phyloP scores from a whole-genome alignment of 1,140 invertebrate species.

The Drosophila chauvacae region DNA sequence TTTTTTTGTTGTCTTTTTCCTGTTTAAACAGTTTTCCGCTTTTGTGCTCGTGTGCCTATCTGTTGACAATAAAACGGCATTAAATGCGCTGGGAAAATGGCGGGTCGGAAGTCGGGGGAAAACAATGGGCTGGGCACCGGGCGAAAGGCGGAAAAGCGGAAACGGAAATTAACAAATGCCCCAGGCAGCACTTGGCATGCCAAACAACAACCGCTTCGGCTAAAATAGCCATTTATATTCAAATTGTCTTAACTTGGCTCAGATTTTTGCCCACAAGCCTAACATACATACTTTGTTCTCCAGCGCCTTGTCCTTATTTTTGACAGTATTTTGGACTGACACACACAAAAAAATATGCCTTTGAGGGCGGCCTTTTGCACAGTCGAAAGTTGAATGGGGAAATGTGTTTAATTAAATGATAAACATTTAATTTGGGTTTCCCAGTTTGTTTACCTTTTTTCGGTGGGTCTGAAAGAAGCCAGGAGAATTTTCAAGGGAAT shows the following conservation, averaged over 20 bases:
- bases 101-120: slow-evolving; percentile 36
- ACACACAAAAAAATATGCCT: slow-evolving; percentile 17
- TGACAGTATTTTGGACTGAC: not conserved
- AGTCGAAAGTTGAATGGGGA: slow-evolving; percentile 37
- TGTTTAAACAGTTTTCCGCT: slow-evolving; percentile 47
- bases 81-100: slow-evolving; percentile 56
- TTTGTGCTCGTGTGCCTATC: slow-evolving; percentile 66
- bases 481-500: not conserved
- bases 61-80: slow-evolving; percentile 74
- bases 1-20: slow-evolving; percentile 1
- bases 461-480: too few species aligned
- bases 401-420: slow-evolving; percentile 50
- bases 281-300: slow-evolving; percentile 8
- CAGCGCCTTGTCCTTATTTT: slow-evolving; percentile 13
- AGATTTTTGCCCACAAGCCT: slow-evolving; percentile 44
- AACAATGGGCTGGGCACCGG: slow-evolving; percentile 36
- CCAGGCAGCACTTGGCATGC: slow-evolving; percentile 65
- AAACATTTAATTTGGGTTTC: slow-evolving; percentile 39
- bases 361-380: slow-evolving; percentile 7
- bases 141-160: slow-evolving; percentile 24
- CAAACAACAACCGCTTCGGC: slow-evolving; percentile 30
- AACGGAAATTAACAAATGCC: slow-evolving; percentile 76
- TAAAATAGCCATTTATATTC: slow-evolving; percentile 71
- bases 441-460: slow-evolving; percentile 2
- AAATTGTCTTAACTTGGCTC: slow-evolving; percentile 62